phyloP scores from a whole-genome alignment of 2,113 vertebrate species.

The Galemys pyrenaicus region DNA sequence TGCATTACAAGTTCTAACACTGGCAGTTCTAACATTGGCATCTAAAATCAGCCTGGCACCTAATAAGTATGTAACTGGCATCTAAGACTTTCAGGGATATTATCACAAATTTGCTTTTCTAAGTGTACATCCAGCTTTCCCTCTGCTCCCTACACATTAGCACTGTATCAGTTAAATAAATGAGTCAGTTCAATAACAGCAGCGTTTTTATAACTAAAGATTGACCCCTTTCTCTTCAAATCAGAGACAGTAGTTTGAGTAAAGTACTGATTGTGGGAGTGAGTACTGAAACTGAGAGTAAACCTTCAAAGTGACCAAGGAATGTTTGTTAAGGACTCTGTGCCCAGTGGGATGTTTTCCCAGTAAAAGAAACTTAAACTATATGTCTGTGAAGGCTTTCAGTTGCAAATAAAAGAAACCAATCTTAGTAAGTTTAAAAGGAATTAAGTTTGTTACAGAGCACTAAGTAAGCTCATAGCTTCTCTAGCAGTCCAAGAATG shows the following conservation, averaged over 20 bases:
- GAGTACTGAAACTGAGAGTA: neutral
- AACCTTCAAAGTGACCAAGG: neutral
- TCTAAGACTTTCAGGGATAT: neutral
- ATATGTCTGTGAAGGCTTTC: neutral
- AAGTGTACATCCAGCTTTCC: neutral
- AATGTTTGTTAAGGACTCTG: neutral
- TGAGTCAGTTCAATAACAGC: neutral
- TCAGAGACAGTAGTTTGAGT: neutral
- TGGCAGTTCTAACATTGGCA: neutral
- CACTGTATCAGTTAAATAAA: neutral
- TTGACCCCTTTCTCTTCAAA: neutral
- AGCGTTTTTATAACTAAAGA: neutral
- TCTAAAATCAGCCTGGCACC: neutral
- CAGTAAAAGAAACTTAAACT: neutral
- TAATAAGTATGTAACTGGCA: constrained; percentile 9
- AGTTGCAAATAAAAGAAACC: neutral
- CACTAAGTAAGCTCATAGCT: neutral
- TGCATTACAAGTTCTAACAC: neutral
- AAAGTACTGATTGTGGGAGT: neutral
- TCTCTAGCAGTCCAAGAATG: neutral
- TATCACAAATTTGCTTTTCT: neutral
- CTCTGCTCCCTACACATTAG: neutral
- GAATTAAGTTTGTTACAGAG: constrained; percentile 17
- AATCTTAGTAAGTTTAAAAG: neutral
- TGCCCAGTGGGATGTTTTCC: neutral